phyloP scores from a whole-genome alignment of 1,140 invertebrate genomes.

The Drosophila pachea region DNA sequence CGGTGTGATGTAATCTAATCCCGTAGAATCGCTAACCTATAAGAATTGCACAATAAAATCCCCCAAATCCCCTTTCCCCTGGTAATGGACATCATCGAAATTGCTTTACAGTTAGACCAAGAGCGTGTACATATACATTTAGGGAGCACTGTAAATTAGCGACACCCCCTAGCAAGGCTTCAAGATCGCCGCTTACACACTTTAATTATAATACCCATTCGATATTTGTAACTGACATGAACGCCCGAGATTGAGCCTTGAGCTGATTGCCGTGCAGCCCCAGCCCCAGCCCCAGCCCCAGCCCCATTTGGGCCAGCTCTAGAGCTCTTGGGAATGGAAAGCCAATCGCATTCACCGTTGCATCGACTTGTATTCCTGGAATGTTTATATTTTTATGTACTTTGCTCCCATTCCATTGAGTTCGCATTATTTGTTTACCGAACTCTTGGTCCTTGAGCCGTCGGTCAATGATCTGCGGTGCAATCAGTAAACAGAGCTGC shows the following conservation, averaged over 20 bases:
- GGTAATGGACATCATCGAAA: not conserved
- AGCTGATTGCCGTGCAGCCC: no score
- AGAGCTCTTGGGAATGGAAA: no score
- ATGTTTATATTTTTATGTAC: not conserved
- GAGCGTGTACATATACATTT: not conserved
- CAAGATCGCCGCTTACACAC: not conserved
- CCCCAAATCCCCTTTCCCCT: conserved; percentile 3
- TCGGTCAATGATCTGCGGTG: not conserved
- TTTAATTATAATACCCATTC: no score
- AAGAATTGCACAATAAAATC: not conserved
- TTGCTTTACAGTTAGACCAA: not conserved
- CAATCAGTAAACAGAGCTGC: not conserved
- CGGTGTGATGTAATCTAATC: conserved; percentile 6
- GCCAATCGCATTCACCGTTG: no score
- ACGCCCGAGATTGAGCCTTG: no score
- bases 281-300: no score
- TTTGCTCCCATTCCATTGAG: no score
- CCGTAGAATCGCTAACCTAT: conserved; percentile 13
- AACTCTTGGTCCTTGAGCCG: not conserved
- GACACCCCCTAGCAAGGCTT: not conserved
- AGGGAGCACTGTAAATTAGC: not conserved
- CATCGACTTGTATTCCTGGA: not conserved
- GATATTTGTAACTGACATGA: no score
- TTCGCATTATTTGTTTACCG: not conserved
- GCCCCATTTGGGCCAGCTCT: no score